phyloP scores from a whole-genome alignment of 2,888 invertebrate species.

The Pheosia tremula region DNA sequence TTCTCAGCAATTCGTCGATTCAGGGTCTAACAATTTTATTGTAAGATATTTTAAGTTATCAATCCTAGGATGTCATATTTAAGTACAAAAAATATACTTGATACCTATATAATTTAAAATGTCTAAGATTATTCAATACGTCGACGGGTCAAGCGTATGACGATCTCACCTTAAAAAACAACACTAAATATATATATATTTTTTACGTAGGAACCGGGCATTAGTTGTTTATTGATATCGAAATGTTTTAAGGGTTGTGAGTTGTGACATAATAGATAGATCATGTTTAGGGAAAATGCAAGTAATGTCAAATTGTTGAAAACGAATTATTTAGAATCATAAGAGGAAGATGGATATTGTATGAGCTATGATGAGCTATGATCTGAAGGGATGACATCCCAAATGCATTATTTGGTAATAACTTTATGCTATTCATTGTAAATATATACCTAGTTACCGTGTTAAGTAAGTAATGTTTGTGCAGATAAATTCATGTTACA shows the following conservation, averaged over 20 bases:
- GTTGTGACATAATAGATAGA: conserved; percentile 11
- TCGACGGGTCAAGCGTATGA: too few species aligned
- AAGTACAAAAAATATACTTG: too few species aligned
- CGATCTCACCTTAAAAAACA: too few species aligned
- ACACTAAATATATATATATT: not conserved
- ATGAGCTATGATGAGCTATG: not conserved
- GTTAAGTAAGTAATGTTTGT: conserved; percentile 35
- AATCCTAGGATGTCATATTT: too few species aligned
- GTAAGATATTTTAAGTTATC: too few species aligned
- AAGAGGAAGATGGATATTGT: not conserved
- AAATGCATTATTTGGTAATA: not conserved
- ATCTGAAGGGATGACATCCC: conserved; percentile 5
- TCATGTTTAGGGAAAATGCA: not conserved
- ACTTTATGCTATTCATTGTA: conserved; percentile 4
- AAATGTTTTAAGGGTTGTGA: conserved; percentile 13
- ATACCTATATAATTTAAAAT: too few species aligned
- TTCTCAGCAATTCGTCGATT: too few species aligned
- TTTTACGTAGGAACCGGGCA: not conserved
- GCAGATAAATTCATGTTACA: conserved; percentile 58
- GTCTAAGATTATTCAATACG: too few species aligned
- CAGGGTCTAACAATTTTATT: too few species aligned
- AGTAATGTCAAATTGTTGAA: conserved; percentile 1
- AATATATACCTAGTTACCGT: not conserved
- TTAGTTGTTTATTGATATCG: conserved; percentile 6
- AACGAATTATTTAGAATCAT: conserved; percentile 7